These are phyloP conservation scores for Acrossocheilus fasciatus DNA, from an alignment of 2,797 vertebrate genomes.

Conservation along the genomic window DNA sequence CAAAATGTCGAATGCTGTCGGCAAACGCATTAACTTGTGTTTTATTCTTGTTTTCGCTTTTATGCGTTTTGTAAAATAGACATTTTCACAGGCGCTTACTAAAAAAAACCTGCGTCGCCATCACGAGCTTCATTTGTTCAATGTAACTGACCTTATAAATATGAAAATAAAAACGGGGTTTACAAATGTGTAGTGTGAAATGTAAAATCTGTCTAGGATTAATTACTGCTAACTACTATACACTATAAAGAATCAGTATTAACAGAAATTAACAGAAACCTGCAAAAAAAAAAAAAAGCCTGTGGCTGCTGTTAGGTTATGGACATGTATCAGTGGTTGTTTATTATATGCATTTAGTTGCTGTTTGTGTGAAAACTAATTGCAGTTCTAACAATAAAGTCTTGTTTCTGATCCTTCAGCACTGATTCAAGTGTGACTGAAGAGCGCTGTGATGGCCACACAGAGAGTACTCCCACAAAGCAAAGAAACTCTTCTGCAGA, in stretches of 20 bases:
- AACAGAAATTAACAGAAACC: not conserved
- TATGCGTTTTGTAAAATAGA: not conserved
- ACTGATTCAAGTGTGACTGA: conserved; percentile 12
- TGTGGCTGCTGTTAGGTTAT: not conserved
- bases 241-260: not conserved
- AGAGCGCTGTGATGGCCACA: conserved; percentile 80
- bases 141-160: not conserved
- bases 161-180: not conserved
- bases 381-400: not conserved
- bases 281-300: not conserved
- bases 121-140: not conserved
- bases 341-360: not conserved
- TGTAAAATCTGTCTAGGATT: not conserved
- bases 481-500: conserved; percentile 95
- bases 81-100: not conserved
- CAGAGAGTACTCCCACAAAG: conserved; percentile 91
- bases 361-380: not conserved
- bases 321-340: not conserved
- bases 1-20: not conserved
- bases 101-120: not conserved
- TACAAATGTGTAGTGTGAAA: not conserved
- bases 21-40: not conserved
- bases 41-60: not conserved
- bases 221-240: not conserved
- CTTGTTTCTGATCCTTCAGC: conserved; percentile 11